Evolutionary conservation across 2,888 invertebrate species (phyloP), one percentile per base, ranked within the genome.

Genomic region (Alviniconcha strummeri): DNA sequence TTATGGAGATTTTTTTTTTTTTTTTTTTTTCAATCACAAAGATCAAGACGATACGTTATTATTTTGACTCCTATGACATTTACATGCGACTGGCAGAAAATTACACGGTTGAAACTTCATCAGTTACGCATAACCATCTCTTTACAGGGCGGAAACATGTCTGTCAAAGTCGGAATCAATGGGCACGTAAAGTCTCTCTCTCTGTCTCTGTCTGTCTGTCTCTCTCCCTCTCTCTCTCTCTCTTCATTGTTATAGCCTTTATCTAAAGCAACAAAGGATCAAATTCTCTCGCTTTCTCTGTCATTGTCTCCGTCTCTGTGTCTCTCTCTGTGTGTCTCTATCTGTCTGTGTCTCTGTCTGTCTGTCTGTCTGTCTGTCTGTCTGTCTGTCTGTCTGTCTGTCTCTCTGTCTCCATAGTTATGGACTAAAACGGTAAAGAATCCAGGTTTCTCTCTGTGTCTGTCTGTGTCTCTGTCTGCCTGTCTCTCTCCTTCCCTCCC

Each of bases 161-260:
- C 80, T 77, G 84, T 86, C 77, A 88, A 87, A 83, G 85, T 90
- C 80, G 90, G 90, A 88, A 89, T 90, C 85, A 90, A 90, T 84
- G 90, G 90, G 90, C 89, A 85, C 87, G 83, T 69, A 54, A 5
- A 0, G 15, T 4, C 15, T 15, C 19, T n/a, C 5, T 57, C 55
- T 54, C 1, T 83, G 4, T 71, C 1, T 17, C 36, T 56, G 69
- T 75, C 55, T 82, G 57, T 64, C 17, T 56, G 52, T 74, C 56
- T 19, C 67, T 19, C 2, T 5, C 54, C 60, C 74, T 8, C n/a
- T 56, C 7, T 60, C 7, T 54, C 71, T 69, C 5, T 1, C 67
- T 81, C 72, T 9, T 72, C 9, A 72, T 36, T 19, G 75, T 75
- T 5, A 60, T 13, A 8, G 13, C 1, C 60, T 36, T 36, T 36